Base-by-base conservation (phyloP, 2,797 vertebrate genomes). In the Sebastes itinus region DNA sequence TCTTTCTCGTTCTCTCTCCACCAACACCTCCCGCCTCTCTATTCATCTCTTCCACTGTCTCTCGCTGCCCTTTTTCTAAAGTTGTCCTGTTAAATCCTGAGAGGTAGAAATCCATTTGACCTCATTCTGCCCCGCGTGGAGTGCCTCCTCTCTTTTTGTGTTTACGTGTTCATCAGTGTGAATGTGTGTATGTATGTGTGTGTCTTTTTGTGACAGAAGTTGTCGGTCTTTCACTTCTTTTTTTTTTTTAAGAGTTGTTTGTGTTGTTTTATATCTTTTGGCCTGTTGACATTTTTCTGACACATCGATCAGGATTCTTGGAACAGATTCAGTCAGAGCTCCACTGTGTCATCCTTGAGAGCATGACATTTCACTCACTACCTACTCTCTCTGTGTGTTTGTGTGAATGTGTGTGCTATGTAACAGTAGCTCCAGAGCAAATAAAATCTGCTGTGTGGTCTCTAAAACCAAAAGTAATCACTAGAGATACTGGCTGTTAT, bases 101-200 rank as follows among this genome's bases (percentile, higher is more conserved):
- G 81, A 88, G 80, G 79, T 82, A 88, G 80, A 92, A 92, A 90
- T 91, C 82, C 85, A 84, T 93, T 92, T 81, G 87, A 89, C 89
- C 84, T 84, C 83, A 65, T 69, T 69, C 64, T 80, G 71, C 78
- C 66, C 74, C 18, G 30, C 14, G 18, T 81, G 33, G 67, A 86
- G 75, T 66, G 69, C 74, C 70, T 77, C 69, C 63, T 82, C 75
- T 87, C 46, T 85, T 83, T 75, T 68, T 80, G 64, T 83, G 70
- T 81, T 72, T 72, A 7, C 77, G 76, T 84, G 72, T 89, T 80
- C 87, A 72, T 72, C 59, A 46, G 55, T 33, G 25, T 42, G 49
- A 28, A 70, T 52, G 4, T 62, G 49, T 65, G 4, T 49, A 8
- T 59, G n/a, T 71, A 22, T 68, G 14, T 65, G 6, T 59, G 28